phyloP scores from a whole-genome alignment of 2,797 vertebrate species.

The Bucorvus abyssinicus region DNA sequence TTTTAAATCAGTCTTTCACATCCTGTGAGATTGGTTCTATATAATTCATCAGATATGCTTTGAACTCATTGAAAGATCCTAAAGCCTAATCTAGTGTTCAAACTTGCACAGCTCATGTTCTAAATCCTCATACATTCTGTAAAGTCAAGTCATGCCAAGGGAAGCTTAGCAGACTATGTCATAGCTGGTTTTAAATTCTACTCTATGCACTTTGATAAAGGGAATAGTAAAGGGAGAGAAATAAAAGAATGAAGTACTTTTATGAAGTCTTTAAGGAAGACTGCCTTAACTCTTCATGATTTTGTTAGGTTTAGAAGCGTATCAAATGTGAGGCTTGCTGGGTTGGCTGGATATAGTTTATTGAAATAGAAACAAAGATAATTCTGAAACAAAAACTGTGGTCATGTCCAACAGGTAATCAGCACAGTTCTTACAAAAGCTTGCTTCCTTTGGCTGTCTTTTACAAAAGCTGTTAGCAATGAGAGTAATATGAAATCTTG shows the following conservation, averaged over 20 bases:
- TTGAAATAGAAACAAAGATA: neutral
- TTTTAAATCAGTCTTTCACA: neutral
- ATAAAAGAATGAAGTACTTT: neutral
- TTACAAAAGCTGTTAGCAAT: conserved; percentile 1
- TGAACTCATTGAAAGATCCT: neutral
- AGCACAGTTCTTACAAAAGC: neutral
- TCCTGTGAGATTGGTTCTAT: neutral
- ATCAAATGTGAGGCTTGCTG: neutral
- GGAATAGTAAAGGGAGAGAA: neutral
- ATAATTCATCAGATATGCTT: neutral
- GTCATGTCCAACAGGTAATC: neutral
- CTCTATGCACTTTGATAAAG: neutral
- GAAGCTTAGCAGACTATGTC: neutral
- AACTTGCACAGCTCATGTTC: neutral
- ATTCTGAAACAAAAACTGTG: neutral
- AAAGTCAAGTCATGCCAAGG: neutral
- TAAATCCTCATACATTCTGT: neutral
- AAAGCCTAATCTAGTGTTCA: neutral
- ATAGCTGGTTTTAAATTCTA: neutral
- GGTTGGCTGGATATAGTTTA: neutral
- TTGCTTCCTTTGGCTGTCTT: conserved; percentile 28
- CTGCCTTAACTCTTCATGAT: neutral
- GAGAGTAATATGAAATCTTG: neutral
- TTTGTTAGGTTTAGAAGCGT: conserved; percentile 8
- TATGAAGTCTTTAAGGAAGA: neutral